These are phyloP conservation scores for Maconellicoccus hirsutus DNA, from an alignment of 1,140 invertebrate genomes.

Conservation along the genomic window DNA sequence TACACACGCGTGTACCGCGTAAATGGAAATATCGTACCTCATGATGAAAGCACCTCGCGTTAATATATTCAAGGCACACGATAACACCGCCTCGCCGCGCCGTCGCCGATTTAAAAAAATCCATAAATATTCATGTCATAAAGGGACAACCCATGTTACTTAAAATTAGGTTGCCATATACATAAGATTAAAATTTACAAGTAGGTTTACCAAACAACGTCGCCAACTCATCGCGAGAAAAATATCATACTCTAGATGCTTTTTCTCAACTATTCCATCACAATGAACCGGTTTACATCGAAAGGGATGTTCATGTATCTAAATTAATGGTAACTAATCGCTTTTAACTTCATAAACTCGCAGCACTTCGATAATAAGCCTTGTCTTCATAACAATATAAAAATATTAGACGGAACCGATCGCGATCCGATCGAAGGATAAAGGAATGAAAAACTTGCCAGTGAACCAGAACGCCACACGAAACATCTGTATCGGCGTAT, in stretches of 20 bases:
- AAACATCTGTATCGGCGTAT: not conserved
- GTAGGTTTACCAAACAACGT: not conserved
- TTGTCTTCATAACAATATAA: not conserved
- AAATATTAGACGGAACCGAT: not conserved
- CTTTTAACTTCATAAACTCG: not conserved
- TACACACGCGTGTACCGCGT: too few relatives aligned
- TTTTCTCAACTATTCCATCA: too few relatives aligned
- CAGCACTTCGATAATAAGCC: not conserved
- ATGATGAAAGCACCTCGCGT: not conserved
- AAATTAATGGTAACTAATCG: not conserved
- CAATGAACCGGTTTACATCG: too few relatives aligned
- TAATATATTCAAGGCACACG: slow-evolving; percentile 4
- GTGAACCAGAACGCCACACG: not conserved
- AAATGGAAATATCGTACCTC: not conserved
- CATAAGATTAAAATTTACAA: not conserved
- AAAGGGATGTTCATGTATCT: too few relatives aligned
- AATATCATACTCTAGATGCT: too few relatives aligned
- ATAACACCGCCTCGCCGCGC: not conserved
- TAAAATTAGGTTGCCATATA: not conserved
- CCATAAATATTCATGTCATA: slow-evolving; percentile 4
- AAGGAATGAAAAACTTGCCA: not conserved
- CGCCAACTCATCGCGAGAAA: too few relatives aligned
- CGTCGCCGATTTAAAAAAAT: not conserved
- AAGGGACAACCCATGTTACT: not conserved
- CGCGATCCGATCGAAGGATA: not conserved